Conservation (phyloP, 2,113 vertebrate genomes). For the Melanerpes aurifrons region DNA sequence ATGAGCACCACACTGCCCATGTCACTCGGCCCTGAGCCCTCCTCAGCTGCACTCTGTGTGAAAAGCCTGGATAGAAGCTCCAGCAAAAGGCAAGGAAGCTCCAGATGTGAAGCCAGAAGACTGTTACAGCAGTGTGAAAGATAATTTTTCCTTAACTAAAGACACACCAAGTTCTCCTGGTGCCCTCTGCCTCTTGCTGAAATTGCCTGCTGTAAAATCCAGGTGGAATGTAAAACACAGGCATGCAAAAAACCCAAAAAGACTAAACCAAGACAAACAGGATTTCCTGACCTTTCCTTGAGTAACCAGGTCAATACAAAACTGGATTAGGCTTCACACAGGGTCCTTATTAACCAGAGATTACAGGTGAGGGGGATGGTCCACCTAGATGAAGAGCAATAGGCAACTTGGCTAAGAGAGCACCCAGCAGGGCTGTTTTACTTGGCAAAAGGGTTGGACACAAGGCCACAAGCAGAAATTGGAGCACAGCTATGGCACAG, state of each 20-base stretch:
- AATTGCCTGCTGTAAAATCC: slow-evolving; percentile 38
- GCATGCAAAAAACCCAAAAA: not conserved
- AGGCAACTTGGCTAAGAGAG: not conserved
- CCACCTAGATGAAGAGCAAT: not conserved
- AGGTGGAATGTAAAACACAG: not conserved
- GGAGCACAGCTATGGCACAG: not conserved
- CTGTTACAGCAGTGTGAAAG: not conserved
- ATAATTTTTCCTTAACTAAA: slow-evolving; percentile 40
- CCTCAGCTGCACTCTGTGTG: accelerated
- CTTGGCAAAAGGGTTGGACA: accelerated
- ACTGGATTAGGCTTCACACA: not conserved
- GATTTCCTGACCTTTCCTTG: not conserved
- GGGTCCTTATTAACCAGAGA: not conserved
- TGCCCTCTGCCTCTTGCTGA: not conserved
- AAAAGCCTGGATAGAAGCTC: not conserved
- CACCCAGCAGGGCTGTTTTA: accelerated
- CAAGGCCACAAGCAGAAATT: accelerated
- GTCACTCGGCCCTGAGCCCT: not conserved
- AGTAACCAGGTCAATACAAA: not conserved
- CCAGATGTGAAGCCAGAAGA: not conserved
- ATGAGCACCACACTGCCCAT: accelerated
- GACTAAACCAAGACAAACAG: not conserved
- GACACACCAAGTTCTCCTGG: slow-evolving; percentile 3
- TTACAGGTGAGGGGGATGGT: not conserved
- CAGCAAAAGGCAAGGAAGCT: not conserved